These are phyloP conservation scores for Lepidochrysops patricia DNA, from an alignment of 2,888 invertebrate genomes.

Conservation along the genomic window DNA sequence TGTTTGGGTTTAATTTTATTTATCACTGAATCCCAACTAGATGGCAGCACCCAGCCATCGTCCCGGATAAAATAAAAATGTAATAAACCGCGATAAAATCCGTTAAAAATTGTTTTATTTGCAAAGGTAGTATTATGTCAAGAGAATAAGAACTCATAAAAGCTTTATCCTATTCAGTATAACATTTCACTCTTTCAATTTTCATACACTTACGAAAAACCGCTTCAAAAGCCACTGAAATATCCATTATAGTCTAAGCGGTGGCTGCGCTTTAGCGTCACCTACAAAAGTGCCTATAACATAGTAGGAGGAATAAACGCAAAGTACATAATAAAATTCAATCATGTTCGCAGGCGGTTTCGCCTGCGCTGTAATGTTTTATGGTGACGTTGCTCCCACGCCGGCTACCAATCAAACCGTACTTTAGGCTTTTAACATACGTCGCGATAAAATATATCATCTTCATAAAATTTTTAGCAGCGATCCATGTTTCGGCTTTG, in stretches of 20 bases:
- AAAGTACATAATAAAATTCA: slow-evolving; percentile 64
- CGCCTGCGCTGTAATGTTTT: slow-evolving; percentile 55
- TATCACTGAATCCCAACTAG: too few relatives aligned
- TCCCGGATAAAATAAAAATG: too few relatives aligned
- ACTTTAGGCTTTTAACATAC: slow-evolving; percentile 10
- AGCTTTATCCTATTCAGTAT: neutral
- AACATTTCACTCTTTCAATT: neutral
- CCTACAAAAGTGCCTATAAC: slow-evolving; percentile 23
- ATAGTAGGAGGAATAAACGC: slow-evolving; percentile 34
- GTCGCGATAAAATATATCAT: neutral
- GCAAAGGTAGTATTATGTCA: too few relatives aligned
- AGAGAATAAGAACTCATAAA: too few relatives aligned
- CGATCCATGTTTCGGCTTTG: neutral
- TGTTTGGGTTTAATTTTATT: too few relatives aligned
- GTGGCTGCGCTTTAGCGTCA: slow-evolving; percentile 4
- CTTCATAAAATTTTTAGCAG: neutral
- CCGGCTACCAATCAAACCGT: slow-evolving; percentile 36
- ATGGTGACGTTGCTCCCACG: slow-evolving; percentile 67
- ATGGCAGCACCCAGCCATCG: too few relatives aligned
- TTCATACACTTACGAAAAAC: neutral
- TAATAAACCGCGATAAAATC: too few relatives aligned
- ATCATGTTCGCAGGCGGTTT: slow-evolving; percentile 54
- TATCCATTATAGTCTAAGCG: slow-evolving; percentile 1
- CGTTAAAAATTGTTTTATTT: too few relatives aligned
- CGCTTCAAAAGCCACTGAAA: neutral